These are phyloP conservation scores for Dipodomys ordii DNA, from an alignment of 2,113 vertebrate genomes.

Conservation along the genomic window DNA sequence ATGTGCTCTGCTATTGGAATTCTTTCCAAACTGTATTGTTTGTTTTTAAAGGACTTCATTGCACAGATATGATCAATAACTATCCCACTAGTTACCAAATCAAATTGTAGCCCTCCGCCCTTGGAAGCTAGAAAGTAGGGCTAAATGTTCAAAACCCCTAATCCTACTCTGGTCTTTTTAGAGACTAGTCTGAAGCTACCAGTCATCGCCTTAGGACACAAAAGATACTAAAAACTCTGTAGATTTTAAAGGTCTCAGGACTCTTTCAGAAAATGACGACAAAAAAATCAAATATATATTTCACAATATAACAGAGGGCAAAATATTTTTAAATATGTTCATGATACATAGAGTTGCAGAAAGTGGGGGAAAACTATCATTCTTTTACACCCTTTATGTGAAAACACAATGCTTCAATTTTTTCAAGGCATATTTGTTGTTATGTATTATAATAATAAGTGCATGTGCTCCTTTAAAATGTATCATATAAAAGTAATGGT, in stretches of 20 bases:
- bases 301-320: background rate
- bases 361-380: background rate
- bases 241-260: background rate
- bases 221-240: background rate
- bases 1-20: background rate
- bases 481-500: slow-evolving; percentile 1
- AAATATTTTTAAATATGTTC: background rate
- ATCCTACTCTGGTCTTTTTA: too few relatives aligned
- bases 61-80: background rate
- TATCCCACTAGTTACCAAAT: background rate
- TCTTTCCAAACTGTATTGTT: background rate
- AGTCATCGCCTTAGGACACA: background rate
- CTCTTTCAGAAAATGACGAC: background rate
- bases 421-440: background rate
- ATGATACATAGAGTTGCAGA: background rate
- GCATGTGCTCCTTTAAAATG: background rate
- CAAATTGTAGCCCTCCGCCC: background rate
- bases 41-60: background rate
- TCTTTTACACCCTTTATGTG: background rate
- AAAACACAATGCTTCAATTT: background rate
- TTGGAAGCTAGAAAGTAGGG: background rate
- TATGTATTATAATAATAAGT: background rate
- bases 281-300: background rate
- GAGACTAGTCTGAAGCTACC: background rate
- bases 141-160: too few relatives aligned